These are phyloP conservation scores for Aradophagus sp. DNA, from an alignment of 1,140 invertebrate species.

Conservation along the genomic window DNA sequence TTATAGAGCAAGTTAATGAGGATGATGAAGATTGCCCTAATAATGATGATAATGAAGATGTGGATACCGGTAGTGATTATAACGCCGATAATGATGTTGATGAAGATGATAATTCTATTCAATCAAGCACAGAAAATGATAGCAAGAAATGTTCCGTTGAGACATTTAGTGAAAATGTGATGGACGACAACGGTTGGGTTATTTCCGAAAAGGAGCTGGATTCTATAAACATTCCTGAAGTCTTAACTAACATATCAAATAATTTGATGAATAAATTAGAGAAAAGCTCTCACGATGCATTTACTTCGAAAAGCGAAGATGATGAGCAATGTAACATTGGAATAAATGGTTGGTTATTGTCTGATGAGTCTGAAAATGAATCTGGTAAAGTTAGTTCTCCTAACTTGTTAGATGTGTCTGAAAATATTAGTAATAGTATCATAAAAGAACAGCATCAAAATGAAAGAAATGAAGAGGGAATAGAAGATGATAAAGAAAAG, in stretches of 20 bases:
- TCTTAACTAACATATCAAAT: constrained; percentile 2
- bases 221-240: constrained; percentile 21
- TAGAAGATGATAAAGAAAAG: no score
- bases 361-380: constrained; percentile 65
- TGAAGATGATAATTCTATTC: constrained; percentile 1
- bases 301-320: constrained; percentile 8
- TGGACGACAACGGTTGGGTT: constrained; percentile 72
- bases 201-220: constrained; percentile 59
- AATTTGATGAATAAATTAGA: background rate
- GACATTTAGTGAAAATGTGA: constrained; percentile 58
- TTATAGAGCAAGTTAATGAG: no score
- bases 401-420: no score
- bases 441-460: no score
- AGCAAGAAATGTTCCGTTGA: background rate
- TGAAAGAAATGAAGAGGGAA: no score
- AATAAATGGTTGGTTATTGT: constrained; percentile 65
- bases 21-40: no score
- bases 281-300: background rate
- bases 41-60: no score
- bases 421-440: no score
- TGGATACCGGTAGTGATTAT: background rate
- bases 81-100: constrained; percentile 2
- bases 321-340: constrained; percentile 60
- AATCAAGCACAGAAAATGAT: background rate
- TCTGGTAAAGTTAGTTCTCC: constrained; percentile 49